Evolutionary conservation across 1,140 invertebrate species (phyloP), one percentile per base, ranked within the genome.

Genomic region (Drosophila sechellia): DNA sequence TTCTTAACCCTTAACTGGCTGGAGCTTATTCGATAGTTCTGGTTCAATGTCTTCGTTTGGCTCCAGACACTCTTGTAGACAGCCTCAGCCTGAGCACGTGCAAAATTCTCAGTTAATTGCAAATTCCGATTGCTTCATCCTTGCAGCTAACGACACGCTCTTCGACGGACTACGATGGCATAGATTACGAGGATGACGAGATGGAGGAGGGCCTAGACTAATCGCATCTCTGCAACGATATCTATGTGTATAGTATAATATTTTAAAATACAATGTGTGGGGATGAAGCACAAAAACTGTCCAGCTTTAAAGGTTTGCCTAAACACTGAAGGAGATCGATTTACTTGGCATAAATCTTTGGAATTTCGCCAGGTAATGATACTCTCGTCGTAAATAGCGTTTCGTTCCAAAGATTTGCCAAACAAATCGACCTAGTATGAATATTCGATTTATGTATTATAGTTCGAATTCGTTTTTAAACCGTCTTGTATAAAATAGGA

Each of bases 121-220:
- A 59, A 48, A 56, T 71, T 57, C 35, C 48, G 45, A 70, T 64
- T 22, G 54, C 48, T 37, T 49, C 64, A 52, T 45, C 35, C 34
- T 87, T 80, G 25, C 73, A 89, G 84, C 56, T 89, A 53, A 84
- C 66, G 39, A 64, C 72, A 54, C 84, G 84, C 40, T 83, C 83
- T 13, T 83, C 83, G 22, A 54, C 76, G 43, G 84, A 91, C 43
- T 91, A 84, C 45, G 81, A 91, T 42, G 86, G 74, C 60, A 87
- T 81, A 53, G 86, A 91, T 25, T 90, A 91, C 13, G 90, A 91
- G 43, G 85, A 91, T 25, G 79, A 89, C 53, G 77, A 90, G 10
- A 40, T 83, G 39, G 87, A 91, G 48, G 90, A 91, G 46, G 83
- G 68, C 22, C 68, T 91, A 64, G 90, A 91, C 35, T 91, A 86